These are phyloP conservation scores for Tyria jacobaeae DNA, from an alignment of 2,888 invertebrate species.

Conservation along the genomic window DNA sequence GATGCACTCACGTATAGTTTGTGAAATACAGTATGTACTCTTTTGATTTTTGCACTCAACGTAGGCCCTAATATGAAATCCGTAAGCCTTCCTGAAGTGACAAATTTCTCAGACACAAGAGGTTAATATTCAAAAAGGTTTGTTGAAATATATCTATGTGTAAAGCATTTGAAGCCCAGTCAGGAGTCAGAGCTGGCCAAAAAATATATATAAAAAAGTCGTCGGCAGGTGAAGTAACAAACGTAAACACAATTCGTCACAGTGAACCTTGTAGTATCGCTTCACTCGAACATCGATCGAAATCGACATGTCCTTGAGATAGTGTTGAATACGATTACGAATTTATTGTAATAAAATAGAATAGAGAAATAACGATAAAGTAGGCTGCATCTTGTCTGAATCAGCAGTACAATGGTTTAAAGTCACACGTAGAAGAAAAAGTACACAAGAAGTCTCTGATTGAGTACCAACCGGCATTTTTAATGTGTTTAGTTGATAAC, in stretches of 20 bases:
- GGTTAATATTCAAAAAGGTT: too few relatives aligned
- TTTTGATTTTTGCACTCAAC: too few relatives aligned
- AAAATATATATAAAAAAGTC: background rate
- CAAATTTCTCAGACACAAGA: too few relatives aligned
- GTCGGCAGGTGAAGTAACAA: conserved; percentile 14
- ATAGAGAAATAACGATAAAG: conserved; percentile 39
- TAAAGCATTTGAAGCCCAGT: background rate
- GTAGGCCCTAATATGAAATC: too few relatives aligned
- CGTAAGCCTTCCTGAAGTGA: too few relatives aligned
- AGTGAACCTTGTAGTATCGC: conserved; percentile 30
- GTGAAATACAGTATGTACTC: too few relatives aligned
- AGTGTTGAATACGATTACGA: conserved; percentile 44
- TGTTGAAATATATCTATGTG: too few relatives aligned
- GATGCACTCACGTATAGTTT: too few relatives aligned
- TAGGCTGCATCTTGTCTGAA: conserved; percentile 51
- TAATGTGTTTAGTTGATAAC: conserved; percentile 83
- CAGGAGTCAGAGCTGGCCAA: background rate
- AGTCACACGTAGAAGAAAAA: conserved; percentile 58
- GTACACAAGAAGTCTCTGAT: conserved; percentile 58
- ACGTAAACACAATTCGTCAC: conserved; percentile 38
- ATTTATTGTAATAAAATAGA: conserved; percentile 41
- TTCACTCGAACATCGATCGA: conserved; percentile 47
- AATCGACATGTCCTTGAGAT: conserved; percentile 52
- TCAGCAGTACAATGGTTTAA: conserved; percentile 60
- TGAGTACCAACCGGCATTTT: conserved; percentile 70